These are phyloP conservation scores for Calliphora vicina DNA, from an alignment of 1,140 invertebrate species.

Conservation along the genomic window DNA sequence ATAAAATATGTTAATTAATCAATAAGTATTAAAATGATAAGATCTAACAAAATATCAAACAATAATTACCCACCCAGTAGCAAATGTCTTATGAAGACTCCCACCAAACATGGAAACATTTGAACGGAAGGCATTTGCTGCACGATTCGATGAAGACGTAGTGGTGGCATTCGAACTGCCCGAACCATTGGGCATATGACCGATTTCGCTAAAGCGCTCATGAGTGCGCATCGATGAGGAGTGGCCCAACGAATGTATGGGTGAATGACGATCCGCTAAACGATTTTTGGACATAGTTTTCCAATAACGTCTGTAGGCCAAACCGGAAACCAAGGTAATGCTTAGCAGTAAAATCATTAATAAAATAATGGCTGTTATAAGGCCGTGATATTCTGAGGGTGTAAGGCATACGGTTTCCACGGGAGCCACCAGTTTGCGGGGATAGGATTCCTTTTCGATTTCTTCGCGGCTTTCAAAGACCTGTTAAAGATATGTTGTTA, in stretches of 20 bases:
- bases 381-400: conserved; percentile 77
- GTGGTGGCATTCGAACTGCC: conserved; percentile 36
- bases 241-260: conserved; percentile 58
- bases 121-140: conserved; percentile 57
- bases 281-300: conserved; percentile 74
- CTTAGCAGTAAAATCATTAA: conserved; percentile 74
- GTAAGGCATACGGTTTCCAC: conserved; percentile 77
- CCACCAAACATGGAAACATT: conserved; percentile 68
- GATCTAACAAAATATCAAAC: not conserved
- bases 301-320: conserved; percentile 78
- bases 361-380: conserved; percentile 76
- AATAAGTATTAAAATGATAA: no score
- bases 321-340: conserved; percentile 70
- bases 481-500: conserved; percentile 52
- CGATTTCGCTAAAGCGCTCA: conserved; percentile 59
- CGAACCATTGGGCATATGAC: conserved; percentile 48
- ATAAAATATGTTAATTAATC: no score
- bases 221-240: conserved; percentile 61
- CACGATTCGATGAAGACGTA: conserved; percentile 56
- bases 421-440: conserved; percentile 67
- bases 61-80: conserved; percentile 66
- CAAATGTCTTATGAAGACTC: conserved; percentile 70
- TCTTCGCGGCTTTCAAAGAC: conserved; percentile 76
- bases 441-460: conserved; percentile 70
- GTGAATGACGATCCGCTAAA: conserved; percentile 65